A percentile compares a stretch with the other conserved stretches of the same genome.
Evolutionary conservation across 2,113 vertebrate species (phyloP).

Genomic region (Nycticryphes semicollaris): DNA sequence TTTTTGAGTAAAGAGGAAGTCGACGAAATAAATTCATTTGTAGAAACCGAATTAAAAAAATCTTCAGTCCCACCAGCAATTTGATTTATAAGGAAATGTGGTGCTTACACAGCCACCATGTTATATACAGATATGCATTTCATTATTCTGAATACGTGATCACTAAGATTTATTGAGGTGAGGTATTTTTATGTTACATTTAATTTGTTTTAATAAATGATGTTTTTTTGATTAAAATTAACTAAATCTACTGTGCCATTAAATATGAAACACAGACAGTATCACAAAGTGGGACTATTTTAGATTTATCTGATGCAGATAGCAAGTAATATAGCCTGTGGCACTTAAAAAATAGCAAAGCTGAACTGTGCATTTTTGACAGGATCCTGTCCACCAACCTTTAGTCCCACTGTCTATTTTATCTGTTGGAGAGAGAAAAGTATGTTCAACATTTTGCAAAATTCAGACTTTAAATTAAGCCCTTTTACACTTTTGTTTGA

Average conservation of each 20-base stretch:
- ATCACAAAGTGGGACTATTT: slow-evolving; percentile 23
- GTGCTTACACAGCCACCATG: slow-evolving; percentile 13
- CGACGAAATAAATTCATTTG: neutral
- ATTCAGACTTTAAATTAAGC: neutral
- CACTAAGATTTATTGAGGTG: slow-evolving; percentile 53
- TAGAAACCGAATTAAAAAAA: neutral
- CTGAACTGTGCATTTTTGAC: neutral
- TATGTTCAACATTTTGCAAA: neutral
- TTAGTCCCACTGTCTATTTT: neutral
- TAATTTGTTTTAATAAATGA: slow-evolving; percentile 64
- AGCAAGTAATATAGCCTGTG: neutral
- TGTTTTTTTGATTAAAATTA: slow-evolving; percentile 67
- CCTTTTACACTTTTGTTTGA: neutral
- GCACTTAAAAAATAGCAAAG: neutral
- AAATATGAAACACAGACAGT: slow-evolving; percentile 67
- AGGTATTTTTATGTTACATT: slow-evolving; percentile 60
- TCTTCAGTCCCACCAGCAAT: neutral
- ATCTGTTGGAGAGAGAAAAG: neutral
- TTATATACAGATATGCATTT: slow-evolving; percentile 46
- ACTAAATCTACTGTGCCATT: slow-evolving; percentile 57
- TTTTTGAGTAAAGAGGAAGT: neutral
- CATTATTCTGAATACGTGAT: slow-evolving; percentile 51
- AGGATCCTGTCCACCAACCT: neutral
- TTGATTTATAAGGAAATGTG: neutral
- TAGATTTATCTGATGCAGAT: slow-evolving; percentile 35